These are phyloP conservation scores for Callionymus lyra DNA, from an alignment of 2,113 vertebrate genomes.

Conservation along the genomic window DNA sequence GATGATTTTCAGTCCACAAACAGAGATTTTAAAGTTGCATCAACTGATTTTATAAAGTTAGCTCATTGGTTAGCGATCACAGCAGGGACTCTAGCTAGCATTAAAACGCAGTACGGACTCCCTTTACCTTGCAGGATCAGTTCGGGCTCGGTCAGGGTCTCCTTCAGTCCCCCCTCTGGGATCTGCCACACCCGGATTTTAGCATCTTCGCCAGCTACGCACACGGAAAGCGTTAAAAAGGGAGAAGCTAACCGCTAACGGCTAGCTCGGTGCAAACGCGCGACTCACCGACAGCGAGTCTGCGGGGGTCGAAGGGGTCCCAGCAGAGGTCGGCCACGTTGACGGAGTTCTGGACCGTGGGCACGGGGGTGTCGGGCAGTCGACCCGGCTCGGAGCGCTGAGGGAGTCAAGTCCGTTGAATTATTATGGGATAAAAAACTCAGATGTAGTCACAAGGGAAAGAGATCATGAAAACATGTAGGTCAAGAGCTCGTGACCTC, in stretches of 20 bases:
- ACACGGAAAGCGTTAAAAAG: neutral
- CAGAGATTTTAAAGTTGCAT: too few species aligned
- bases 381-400: conserved; percentile 82
- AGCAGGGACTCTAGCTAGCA: too few species aligned
- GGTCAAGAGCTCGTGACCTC: neutral
- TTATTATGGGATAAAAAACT: neutral
- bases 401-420: neutral
- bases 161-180: conserved; percentile 72
- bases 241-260: neutral
- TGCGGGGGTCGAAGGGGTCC: conserved; percentile 80
- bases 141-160: conserved; percentile 73
- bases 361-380: conserved; percentile 69
- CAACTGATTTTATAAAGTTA: too few species aligned
- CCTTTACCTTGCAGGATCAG: conserved; percentile 72
- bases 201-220: conserved; percentile 82
- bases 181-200: conserved; percentile 86
- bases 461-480: too few species aligned
- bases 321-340: conserved; percentile 80
- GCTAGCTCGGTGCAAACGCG: too few species aligned
- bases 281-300: conserved; percentile 79
- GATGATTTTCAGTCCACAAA: too few species aligned
- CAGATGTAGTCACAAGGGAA: too few species aligned
- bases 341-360: conserved; percentile 82
- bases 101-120: too few species aligned
- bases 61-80: too few species aligned